Conservation (phyloP, 1,140 invertebrate genomes). For the Thaumatotibia leucotreta region DNA sequence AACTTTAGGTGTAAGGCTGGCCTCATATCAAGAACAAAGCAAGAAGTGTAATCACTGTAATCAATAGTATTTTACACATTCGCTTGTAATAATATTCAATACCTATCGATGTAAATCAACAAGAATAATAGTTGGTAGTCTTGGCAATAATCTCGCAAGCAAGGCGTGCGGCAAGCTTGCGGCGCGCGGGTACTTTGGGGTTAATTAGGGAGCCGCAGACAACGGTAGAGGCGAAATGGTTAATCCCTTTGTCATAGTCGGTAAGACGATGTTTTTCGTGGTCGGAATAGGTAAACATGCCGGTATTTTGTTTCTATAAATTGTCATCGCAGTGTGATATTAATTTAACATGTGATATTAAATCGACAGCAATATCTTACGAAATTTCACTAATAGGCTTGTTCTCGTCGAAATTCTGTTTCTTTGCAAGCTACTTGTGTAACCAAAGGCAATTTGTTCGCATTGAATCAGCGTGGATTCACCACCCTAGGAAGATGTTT, state of each 20-base stretch:
- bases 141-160: background rate
- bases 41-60: no score
- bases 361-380: no score
- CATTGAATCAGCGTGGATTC: no score
- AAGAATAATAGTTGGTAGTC: background rate
- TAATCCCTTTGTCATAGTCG: conserved; percentile 10
- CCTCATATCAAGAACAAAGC: no score
- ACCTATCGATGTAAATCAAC: background rate
- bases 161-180: background rate
- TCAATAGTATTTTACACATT: no score
- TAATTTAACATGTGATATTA: no score
- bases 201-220: conserved; percentile 9
- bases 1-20: no score
- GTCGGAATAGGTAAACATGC: background rate
- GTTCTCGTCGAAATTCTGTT: no score
- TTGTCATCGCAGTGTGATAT: background rate
- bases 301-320: background rate
- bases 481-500: no score
- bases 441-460: no score
- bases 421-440: no score
- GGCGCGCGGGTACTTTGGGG: conserved; percentile 1
- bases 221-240: background rate
- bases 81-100: background rate
- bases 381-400: no score
- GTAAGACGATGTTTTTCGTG: background rate